phyloP scores from a whole-genome alignment of 1,140 invertebrate genomes.

The Leptopilina boulardi region DNA sequence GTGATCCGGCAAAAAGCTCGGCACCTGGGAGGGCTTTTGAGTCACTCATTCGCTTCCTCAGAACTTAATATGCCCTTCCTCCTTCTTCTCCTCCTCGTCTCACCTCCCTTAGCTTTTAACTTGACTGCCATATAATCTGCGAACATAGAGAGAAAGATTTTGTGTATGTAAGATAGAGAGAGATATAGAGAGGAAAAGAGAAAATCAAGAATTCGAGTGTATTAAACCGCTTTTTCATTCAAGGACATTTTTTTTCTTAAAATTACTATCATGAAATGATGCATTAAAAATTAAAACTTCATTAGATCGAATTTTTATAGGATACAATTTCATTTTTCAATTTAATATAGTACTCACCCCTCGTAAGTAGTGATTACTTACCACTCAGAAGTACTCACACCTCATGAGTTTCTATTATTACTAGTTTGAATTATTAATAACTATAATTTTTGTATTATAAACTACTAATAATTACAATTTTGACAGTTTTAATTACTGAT shows the following conservation, averaged over 20 bases:
- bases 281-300: no score
- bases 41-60: slow-evolving; percentile 43
- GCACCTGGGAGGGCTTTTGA: slow-evolving; percentile 57
- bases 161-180: slow-evolving; percentile 17
- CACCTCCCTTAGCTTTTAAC: background rate
- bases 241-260: slow-evolving; percentile 45
- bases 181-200: slow-evolving; percentile 35
- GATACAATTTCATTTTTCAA: no score
- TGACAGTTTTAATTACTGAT: no score
- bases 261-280: background rate
- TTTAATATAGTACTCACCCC: no score
- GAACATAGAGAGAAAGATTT: slow-evolving; percentile 37
- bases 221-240: slow-evolving; percentile 58
- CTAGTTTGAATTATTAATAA: no score
- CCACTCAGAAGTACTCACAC: no score
- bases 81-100: background rate
- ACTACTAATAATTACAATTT: no score
- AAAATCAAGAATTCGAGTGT: slow-evolving; percentile 49
- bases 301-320: background rate
- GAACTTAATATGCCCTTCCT: slow-evolving; percentile 30
- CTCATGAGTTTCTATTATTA: no score
- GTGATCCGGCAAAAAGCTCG: slow-evolving; percentile 51
- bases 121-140: slow-evolving; percentile 5
- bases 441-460: no score
- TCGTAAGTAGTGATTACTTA: no score